These are phyloP conservation scores for Synergus japonicus DNA, from an alignment of 2,888 invertebrate genomes.

Conservation along the genomic window DNA sequence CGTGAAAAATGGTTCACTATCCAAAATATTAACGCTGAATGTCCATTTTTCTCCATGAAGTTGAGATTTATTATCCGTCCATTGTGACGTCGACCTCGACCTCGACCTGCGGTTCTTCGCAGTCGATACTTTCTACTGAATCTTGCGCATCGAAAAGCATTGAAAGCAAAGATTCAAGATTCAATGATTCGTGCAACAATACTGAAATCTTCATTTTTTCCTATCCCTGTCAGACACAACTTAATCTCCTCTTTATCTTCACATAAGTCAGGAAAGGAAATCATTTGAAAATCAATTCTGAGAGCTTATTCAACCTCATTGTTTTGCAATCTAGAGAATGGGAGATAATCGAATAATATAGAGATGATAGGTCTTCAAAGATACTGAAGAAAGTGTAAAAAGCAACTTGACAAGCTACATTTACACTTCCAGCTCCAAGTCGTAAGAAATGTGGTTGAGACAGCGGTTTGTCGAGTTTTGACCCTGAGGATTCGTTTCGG, in stretches of 20 bases:
- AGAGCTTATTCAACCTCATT: background rate
- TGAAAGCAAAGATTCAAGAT: background rate
- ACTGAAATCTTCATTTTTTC: conserved; percentile 14
- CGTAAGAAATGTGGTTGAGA: background rate
- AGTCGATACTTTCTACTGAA: conserved; percentile 35
- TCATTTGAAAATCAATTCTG: background rate
- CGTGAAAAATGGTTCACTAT: too few species aligned
- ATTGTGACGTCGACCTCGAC: conserved; percentile 3
- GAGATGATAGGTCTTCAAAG: too few species aligned
- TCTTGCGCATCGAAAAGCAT: conserved; percentile 11
- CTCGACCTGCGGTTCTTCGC: conserved; percentile 4
- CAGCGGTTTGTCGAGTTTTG: background rate
- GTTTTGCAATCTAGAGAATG: background rate
- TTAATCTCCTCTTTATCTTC: too few species aligned
- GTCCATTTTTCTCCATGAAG: conserved; percentile 24
- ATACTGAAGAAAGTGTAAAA: background rate
- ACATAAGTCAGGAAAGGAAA: too few species aligned
- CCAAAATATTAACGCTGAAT: background rate
- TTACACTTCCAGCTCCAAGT: background rate
- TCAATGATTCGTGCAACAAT: conserved; percentile 9
- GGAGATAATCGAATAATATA: too few species aligned
- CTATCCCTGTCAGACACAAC: too few species aligned
- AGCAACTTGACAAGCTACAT: background rate
- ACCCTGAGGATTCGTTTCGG: background rate
- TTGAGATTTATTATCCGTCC: conserved; percentile 61